Base-by-base conservation (phyloP, 2,113 vertebrate genomes). In the Anhinga anhinga region DNA sequence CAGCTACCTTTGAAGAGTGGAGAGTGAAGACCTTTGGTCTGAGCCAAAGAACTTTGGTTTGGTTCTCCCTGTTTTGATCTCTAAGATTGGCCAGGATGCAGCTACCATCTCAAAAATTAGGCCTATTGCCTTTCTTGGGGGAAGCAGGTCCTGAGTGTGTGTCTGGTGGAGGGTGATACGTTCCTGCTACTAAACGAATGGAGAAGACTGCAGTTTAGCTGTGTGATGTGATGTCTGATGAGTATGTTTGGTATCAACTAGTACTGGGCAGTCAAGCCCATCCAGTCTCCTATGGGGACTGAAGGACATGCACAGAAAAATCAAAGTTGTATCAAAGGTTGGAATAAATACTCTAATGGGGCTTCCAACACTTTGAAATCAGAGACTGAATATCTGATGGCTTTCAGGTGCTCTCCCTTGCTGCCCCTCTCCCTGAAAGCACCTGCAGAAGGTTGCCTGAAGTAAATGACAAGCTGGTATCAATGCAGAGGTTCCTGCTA, bases 91-190 rank as follows among this genome's bases (percentile, higher is more conserved):
- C n/a, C 44, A 72, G 58, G 52, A 42, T 52, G 30, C 26, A 76
- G 29, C 34, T 82, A 29, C n/a, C 25, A 17, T 72, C 34, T 82
- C 44, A 55, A 42, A 71, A 29, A 12, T 36, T 23, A 18, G 20
- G 10, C 11, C 17, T 56, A 7, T 45, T 73, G 29, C 40, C 34
- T 44, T 84, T 71, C 36, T 32, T 44, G 19, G 23, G 8, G 53
- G 36, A 72, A 59, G 30, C 40, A 55, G 77, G 25, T 78, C 14
- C 42, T 21, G 49, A 80, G 62, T 1, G 0, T 15, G 42, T 45
- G 9, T n/a, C 20, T 78, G 36, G 4, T 50, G 61, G 56, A 32
- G 13, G 10, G 16, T 47, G 29, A 3, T 42, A 14, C 0, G 2
- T 34, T 67, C 49, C 19, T 63, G 38, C 9, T 22, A 9, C 8